Evolutionary conservation across 2,888 invertebrate genomes (phyloP).

Genomic region (Cephonodes hylas): DNA sequence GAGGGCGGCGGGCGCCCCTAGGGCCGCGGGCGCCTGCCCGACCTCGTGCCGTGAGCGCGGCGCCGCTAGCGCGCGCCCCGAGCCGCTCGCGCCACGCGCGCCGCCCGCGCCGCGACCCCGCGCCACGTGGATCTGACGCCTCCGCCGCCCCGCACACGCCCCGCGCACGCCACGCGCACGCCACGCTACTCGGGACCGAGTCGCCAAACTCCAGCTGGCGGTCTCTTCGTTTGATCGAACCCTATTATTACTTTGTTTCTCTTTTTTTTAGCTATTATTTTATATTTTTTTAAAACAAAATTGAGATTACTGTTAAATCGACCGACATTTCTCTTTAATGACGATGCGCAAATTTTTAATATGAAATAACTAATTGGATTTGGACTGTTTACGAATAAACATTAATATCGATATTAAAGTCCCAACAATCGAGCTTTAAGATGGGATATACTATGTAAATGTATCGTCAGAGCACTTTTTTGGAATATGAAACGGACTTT

Average conservation of each 20-base stretch:
- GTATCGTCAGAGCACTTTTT: too few relatives aligned
- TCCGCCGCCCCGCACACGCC: conserved; percentile 21
- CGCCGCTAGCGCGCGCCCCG: conserved; percentile 41
- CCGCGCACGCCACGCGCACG: conserved; percentile 19
- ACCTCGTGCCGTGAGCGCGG: conserved; percentile 80
- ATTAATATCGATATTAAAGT: neutral
- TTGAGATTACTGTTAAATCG: neutral
- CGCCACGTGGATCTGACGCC: conserved; percentile 32
- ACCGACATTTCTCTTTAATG: neutral
- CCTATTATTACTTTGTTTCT: neutral
- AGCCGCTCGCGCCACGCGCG: conserved; percentile 25
- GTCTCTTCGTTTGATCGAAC: neutral
- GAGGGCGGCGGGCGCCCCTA: conserved; percentile 75
- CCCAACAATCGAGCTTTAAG: neutral
- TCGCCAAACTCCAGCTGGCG: conserved; percentile 11
- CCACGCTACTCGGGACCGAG: neutral
- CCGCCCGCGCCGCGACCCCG: conserved; percentile 22
- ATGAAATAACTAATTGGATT: neutral
- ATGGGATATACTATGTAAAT: too few relatives aligned
- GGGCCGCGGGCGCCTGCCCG: conserved; percentile 82
- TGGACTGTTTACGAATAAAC: neutral
- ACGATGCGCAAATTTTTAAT: neutral
- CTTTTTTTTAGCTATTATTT: neutral
- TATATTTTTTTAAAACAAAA: neutral
- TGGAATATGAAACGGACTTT: too few relatives aligned